Base-by-base conservation (phyloP, 2,888 invertebrate genomes). In the Sympetrum striolatum region DNA sequence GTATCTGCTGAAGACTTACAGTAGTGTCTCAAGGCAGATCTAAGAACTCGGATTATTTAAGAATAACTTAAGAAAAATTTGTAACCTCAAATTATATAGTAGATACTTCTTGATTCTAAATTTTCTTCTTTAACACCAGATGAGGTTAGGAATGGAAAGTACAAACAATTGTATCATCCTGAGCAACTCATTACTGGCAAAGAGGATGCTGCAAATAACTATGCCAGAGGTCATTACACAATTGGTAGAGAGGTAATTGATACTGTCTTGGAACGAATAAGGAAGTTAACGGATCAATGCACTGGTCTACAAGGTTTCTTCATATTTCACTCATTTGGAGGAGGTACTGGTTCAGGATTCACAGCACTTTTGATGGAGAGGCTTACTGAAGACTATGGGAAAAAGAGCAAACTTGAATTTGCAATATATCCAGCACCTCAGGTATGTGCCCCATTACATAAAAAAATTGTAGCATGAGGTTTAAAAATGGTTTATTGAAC, bases 401-500 rank as follows among this genome's bases (percentile, higher is more conserved):
- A 86, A 86, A 86, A 86, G 31, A 64, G 86, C 12, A 86, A 86
- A 64, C 86, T 86, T 31, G 37, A 86, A 37, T 86, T 86, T 86
- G 86, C 86, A 15, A 86, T 86, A 22, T 86, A 86, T 18, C 86
- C 86, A 37, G 86, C 86, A 15, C 86, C 86, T n/a, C 86, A 86
- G 94, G 94, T 92, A 93, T 93, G 79, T 80, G 18, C 0, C 35
- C 35, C 14, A 35, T n/a, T 58, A 0, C 18, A 35, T n/a, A 4
- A 18, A 18, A 0, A 53, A n/a, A 37, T 22, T 37, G 37, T 15
- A 18, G 37, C 12, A 48, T 22, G 15, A 81, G 14, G 18, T 81
- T 81, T 25, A 25, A 25, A 22, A 44, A 25, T 25, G 3, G 0
- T 25, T 14, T 14, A 10, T 25, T 2, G 2, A 5, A 48, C 22